A percentile compares a stretch with the other conserved stretches of the same genome.
phyloP scores from a whole-genome alignment of 1,140 invertebrate species.

The Aphidius gifuensis region DNA sequence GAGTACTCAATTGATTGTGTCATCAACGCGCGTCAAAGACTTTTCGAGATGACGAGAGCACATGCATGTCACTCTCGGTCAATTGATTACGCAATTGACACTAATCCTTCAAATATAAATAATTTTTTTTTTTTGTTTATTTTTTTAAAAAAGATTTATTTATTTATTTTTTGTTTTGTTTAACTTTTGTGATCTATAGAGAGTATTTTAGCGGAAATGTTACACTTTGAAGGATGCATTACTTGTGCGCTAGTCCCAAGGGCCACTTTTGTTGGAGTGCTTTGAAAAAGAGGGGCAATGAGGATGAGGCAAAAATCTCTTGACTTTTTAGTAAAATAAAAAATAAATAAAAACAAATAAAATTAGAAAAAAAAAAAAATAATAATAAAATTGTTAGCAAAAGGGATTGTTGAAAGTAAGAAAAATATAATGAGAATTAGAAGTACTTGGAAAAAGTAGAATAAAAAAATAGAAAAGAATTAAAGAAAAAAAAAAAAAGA shows the following conservation, averaged over 20 bases:
- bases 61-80: background rate
- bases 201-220: conserved; percentile 16
- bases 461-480: background rate
- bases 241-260: conserved; percentile 19
- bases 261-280: conserved; percentile 23
- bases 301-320: conserved; percentile 18
- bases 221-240: conserved; percentile 27
- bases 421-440: background rate
- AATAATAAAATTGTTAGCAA: no score
- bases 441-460: background rate
- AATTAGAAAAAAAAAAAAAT: no score
- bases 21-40: background rate
- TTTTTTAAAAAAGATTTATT: background rate
- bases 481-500: conserved; percentile 1
- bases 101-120: background rate
- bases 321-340: background rate
- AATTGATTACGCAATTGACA: conserved; percentile 9
- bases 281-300: conserved; percentile 10
- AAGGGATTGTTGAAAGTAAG: no score
- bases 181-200: no score
- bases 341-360: conserved; percentile 5
- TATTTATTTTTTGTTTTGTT: conserved; percentile 1
- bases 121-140: no score
- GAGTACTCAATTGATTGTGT: conserved; percentile 13
- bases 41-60: conserved; percentile 10